Evolutionary conservation across 2,888 invertebrate genomes (phyloP).

Genomic region (Cecidostiba fungosa): DNA sequence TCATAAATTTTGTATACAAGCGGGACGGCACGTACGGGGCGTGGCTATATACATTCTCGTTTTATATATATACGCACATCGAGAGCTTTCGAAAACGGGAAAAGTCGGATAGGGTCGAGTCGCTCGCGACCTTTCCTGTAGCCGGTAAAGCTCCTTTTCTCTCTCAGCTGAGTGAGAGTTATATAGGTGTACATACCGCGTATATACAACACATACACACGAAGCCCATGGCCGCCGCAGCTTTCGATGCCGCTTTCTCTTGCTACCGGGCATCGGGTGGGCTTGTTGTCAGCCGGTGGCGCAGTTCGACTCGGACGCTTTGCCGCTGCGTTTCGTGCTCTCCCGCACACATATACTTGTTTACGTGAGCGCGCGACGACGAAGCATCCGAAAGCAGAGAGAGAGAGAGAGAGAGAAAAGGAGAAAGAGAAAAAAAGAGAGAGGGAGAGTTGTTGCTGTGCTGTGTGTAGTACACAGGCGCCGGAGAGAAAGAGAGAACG

Average conservation of each 20-base stretch:
- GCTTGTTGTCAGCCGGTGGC: constrained; percentile 45
- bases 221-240: neutral
- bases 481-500: constrained; percentile 20
- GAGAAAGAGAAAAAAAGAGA: neutral
- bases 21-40: neutral
- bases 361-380: neutral
- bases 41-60: neutral
- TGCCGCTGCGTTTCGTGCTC: constrained; percentile 58
- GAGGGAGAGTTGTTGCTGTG: neutral
- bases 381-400: neutral
- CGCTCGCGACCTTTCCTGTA: constrained; percentile 40
- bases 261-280: neutral
- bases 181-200: too few relatives aligned
- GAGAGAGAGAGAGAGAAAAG: neutral
- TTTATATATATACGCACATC: neutral
- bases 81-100: constrained; percentile 8
- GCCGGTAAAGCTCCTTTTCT: constrained; percentile 14
- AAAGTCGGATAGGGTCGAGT: neutral
- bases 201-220: too few relatives aligned
- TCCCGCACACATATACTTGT: constrained; percentile 30
- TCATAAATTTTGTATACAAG: constrained; percentile 12
- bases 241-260: neutral
- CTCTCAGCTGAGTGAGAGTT: neutral
- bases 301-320: constrained; percentile 53
- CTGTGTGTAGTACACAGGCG: neutral